These are phyloP conservation scores for Wasmannia auropunctata DNA, from an alignment of 1,140 invertebrate genomes.

Conservation along the genomic window DNA sequence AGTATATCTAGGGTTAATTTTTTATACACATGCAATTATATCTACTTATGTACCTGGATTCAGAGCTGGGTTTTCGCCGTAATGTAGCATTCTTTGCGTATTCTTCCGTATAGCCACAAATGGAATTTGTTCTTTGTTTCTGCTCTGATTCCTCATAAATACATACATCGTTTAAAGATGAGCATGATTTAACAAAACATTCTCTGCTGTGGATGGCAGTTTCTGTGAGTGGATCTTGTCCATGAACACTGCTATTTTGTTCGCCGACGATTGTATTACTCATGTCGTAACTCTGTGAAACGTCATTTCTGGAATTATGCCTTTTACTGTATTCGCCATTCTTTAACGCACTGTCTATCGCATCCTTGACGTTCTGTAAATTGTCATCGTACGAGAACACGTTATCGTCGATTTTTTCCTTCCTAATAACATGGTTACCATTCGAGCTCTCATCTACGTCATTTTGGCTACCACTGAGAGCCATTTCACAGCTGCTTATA, in stretches of 20 bases:
- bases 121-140: conserved; percentile 68
- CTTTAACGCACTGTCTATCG: conserved; percentile 42
- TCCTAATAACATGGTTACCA: conserved; percentile 69
- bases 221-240: not conserved
- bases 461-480: conserved; percentile 79
- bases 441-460: conserved; percentile 80
- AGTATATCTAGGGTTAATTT: too few relatives aligned
- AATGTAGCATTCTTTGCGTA: conserved; percentile 33
- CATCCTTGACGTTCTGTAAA: conserved; percentile 46
- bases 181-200: conserved; percentile 63
- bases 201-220: conserved; percentile 39
- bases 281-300: conserved; percentile 31
- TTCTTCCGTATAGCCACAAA: conserved; percentile 66
- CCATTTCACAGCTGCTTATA: conserved; percentile 85
- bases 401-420: conserved; percentile 61
- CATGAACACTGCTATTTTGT: conserved; percentile 35
- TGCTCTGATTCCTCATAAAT: conserved; percentile 56
- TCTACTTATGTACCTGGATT: conserved; percentile 71
- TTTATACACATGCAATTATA: too few relatives aligned
- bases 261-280: conserved; percentile 6
- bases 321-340: conserved; percentile 44
- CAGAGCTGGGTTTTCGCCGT: conserved; percentile 69
- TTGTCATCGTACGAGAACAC: conserved; percentile 47
- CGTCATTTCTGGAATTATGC: conserved; percentile 15
- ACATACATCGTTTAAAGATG: conserved; percentile 68